phyloP scores from a whole-genome alignment of 2,797 vertebrate species.

The Danio choprae region DNA sequence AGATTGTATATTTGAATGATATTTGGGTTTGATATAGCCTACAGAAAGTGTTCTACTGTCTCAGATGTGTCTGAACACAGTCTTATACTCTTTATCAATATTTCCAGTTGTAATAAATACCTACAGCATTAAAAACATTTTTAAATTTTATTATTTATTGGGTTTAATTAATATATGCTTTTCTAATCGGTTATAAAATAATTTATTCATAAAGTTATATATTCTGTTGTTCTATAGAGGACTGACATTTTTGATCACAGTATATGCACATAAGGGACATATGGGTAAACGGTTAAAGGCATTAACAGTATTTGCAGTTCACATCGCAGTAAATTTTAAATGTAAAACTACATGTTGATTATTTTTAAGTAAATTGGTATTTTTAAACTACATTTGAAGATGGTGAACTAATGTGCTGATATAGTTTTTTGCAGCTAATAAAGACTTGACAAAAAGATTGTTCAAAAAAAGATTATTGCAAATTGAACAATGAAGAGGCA shows the following conservation, averaged over 20 bases:
- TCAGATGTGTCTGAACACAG: neutral
- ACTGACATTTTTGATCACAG: neutral
- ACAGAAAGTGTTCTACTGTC: neutral
- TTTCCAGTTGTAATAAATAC: neutral
- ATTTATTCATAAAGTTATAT: neutral
- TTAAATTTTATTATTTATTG: slow-evolving; percentile 19
- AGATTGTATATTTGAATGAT: slow-evolving; percentile 5
- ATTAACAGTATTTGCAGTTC: neutral
- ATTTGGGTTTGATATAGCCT: neutral
- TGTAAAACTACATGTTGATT: too few relatives aligned
- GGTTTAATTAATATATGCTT: neutral
- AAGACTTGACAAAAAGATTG: too few relatives aligned
- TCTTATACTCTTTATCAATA: neutral
- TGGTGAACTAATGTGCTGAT: too few relatives aligned
- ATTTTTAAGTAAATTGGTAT: too few relatives aligned
- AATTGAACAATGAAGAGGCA: too few relatives aligned
- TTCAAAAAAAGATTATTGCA: too few relatives aligned
- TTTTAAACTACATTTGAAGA: too few relatives aligned
- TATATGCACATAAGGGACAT: neutral
- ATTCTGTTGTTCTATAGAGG: neutral
- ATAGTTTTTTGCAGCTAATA: too few relatives aligned
- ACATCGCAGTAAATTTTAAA: too few relatives aligned
- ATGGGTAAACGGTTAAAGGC: neutral
- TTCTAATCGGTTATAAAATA: slow-evolving; percentile 11
- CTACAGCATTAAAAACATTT: neutral